Base-by-base conservation (phyloP, 2,888 invertebrate genomes). In the Cosmia trapezina region DNA sequence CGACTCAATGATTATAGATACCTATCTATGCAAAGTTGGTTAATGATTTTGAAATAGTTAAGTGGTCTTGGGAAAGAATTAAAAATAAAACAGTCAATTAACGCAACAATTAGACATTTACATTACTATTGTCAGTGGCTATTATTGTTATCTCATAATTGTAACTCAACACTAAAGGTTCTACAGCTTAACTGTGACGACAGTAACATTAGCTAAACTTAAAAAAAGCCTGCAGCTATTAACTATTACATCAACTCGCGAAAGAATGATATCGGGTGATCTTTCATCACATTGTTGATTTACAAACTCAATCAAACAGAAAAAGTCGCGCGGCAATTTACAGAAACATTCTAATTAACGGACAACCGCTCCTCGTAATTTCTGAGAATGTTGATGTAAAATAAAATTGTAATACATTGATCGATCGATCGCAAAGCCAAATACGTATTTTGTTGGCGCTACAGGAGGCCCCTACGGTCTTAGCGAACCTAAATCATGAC, bases 1-100 rank as follows among this genome's bases (percentile, higher is more conserved):
- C 93, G 95, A 95, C 91, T 93, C 94, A 95, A 93, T 93, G 94
- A 93, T 93, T 92, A 93, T 90, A 92, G 94, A 95, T 95, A 92
- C 87, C 89, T 94, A 94, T 94, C 94, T 95, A 94, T 94, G 93
- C 92, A 92, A 93, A 95, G 94, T 94, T 93, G 86, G 89, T 91
- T 93, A 93, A 93, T 94, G 90, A 91, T 94, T 86, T 87, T 77
- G 86, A 86, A 86, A 86, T 85, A 83, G 73, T 84, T 80, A 77
- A 87, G 82, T 85, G 86, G 80, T 88, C 80, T 89, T 87, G 81
- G 71, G 87, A 87, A 87, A 88, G 78, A 88, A 69, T 80, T 59
- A 79, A 79, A 77, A 76, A 83, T 78, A 81, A 78, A 80, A 81
- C 66, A 80, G 71, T 64, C 57, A 72, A 72, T 73, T 78, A 69